Conservation (phyloP, 1,140 invertebrate genomes). For the Scaptomyza montana region DNA sequence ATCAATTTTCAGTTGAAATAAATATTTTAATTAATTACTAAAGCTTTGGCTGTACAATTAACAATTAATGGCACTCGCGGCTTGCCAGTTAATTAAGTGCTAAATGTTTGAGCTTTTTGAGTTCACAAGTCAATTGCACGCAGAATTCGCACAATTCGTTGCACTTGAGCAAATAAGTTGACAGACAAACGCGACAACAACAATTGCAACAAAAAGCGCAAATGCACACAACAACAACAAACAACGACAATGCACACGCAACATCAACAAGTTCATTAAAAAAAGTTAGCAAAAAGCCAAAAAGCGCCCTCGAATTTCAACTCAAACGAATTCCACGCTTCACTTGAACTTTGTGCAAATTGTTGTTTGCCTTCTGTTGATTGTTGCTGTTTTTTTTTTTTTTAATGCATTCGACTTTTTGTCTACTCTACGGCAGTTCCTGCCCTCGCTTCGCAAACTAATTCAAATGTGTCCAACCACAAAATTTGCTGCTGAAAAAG, state of each 20-base stretch:
- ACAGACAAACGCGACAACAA: slow-evolving; percentile 44
- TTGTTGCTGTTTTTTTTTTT: slow-evolving; percentile 19
- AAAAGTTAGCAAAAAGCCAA: slow-evolving; percentile 52
- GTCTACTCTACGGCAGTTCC: slow-evolving; percentile 23
- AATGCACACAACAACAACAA: slow-evolving; percentile 42
- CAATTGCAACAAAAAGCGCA: no score
- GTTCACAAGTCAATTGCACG: slow-evolving; percentile 66
- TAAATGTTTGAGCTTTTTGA: slow-evolving; percentile 38
- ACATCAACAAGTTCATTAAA: slow-evolving; percentile 78
- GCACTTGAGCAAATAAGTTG: slow-evolving; percentile 62
- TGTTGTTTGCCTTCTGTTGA: slow-evolving; percentile 11
- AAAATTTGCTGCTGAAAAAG: slow-evolving; percentile 35
- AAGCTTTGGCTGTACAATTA: neutral
- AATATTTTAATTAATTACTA: neutral
- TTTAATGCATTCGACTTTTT: slow-evolving; percentile 9
- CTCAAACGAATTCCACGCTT: slow-evolving; percentile 73
- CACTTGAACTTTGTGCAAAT: slow-evolving; percentile 66
- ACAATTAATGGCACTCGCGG: slow-evolving; percentile 36
- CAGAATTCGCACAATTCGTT: slow-evolving; percentile 24
- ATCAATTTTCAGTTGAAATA: neutral
- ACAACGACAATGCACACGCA: slow-evolving; percentile 41
- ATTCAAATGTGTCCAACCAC: slow-evolving; percentile 66
- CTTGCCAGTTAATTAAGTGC: slow-evolving; percentile 48
- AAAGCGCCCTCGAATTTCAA: slow-evolving; percentile 50
- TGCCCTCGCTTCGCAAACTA: slow-evolving; percentile 15